Percentiles rank a stretch among this genome's conserved stretches.
phyloP scores from a whole-genome alignment of 2,888 invertebrate species.

The Orchesellides sinensis region DNA sequence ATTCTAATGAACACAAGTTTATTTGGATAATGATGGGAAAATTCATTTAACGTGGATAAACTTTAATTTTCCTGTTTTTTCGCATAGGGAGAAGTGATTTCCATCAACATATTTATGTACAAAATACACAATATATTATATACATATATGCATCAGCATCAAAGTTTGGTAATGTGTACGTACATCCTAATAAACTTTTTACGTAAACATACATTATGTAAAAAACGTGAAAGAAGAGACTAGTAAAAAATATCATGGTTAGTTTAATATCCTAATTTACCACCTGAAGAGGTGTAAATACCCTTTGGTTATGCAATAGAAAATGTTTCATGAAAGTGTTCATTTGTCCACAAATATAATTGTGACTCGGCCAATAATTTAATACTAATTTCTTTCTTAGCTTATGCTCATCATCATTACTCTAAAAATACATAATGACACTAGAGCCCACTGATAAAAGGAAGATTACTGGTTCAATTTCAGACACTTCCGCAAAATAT shows the following conservation, averaged over 20 bases:
- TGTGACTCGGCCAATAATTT: background rate
- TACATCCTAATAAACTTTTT: no score
- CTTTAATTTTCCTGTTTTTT: slow-evolving; percentile 34
- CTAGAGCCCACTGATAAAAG: background rate
- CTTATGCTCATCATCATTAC: background rate
- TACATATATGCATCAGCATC: no score
- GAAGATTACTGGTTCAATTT: background rate
- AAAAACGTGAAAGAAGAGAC: background rate
- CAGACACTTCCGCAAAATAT: slow-evolving; percentile 18
- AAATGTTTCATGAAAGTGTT: background rate
- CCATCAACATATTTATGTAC: background rate
- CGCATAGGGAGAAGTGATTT: no score
- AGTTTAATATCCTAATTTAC: slow-evolving; percentile 49
- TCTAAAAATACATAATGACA: background rate
- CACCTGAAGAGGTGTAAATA: slow-evolving; percentile 13
- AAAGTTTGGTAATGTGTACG: background rate
- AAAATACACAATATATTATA: no score
- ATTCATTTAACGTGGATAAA: slow-evolving; percentile 35
- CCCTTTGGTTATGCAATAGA: background rate
- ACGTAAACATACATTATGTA: slow-evolving; percentile 3
- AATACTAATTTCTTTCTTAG: no score
- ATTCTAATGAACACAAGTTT: slow-evolving; percentile 17
- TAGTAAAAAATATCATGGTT: background rate
- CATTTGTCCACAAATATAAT: background rate
- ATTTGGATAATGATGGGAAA: slow-evolving; percentile 32